Conservation (phyloP, 1,140 invertebrate genomes). For the Drosophila nebulosa region DNA sequence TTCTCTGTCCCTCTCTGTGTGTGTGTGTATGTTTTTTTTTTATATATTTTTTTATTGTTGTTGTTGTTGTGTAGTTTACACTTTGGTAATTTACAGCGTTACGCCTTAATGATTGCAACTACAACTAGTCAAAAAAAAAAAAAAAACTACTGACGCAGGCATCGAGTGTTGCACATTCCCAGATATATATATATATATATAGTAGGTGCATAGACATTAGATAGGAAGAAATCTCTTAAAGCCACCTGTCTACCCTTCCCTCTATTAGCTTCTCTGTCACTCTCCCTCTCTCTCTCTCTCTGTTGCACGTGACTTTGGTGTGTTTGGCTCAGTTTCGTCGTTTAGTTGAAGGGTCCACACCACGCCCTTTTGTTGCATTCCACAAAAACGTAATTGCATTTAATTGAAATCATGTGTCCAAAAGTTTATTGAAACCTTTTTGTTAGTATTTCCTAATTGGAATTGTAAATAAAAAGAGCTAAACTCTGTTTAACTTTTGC, state of each 20-base stretch:
- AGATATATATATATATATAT: constrained; percentile 19
- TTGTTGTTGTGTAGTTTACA: constrained; percentile 52
- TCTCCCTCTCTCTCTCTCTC: not conserved
- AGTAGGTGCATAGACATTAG: not conserved
- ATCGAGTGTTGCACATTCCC: constrained; percentile 53
- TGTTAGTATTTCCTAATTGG: no score
- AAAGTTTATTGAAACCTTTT: not conserved
- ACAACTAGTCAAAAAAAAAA: constrained; percentile 28
- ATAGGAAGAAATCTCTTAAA: not conserved
- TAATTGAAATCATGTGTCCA: constrained; percentile 3
- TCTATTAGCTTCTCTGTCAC: not conserved
- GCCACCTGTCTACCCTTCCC: not conserved
- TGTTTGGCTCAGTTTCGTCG: not conserved
- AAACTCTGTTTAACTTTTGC: no score
- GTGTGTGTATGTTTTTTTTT: constrained; percentile 17
- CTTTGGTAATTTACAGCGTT: constrained; percentile 72
- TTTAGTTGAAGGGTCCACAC: constrained; percentile 45
- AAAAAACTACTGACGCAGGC: constrained; percentile 29
- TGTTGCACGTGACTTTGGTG: constrained; percentile 42
- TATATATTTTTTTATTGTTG: constrained; percentile 28
- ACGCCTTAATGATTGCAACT: constrained; percentile 69
- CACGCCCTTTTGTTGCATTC: constrained; percentile 60
- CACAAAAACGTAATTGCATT: constrained; percentile 21
- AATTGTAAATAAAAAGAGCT: no score
- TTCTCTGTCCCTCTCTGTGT: not conserved